These are phyloP conservation scores for Agrochola circellaris DNA, from an alignment of 2,888 invertebrate genomes.

Conservation along the genomic window DNA sequence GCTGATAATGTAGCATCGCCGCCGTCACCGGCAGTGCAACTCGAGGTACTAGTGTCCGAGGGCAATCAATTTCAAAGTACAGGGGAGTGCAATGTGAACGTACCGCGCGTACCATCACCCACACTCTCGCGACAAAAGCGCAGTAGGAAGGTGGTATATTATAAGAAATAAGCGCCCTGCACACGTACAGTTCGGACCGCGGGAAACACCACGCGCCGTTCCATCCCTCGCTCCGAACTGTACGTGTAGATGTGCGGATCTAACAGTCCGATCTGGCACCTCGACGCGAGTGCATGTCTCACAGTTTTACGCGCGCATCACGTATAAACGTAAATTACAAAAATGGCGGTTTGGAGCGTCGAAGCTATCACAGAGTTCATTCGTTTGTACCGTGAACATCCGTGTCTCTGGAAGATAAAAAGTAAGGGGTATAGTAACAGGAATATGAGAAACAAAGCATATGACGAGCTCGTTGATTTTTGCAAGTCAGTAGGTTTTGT, in stretches of 20 bases:
- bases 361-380: slow-evolving; percentile 33
- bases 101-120: no score
- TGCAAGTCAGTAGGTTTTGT: slow-evolving; percentile 17
- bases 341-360: slow-evolving; percentile 10
- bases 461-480: slow-evolving; percentile 37
- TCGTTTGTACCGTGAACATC: slow-evolving; percentile 31
- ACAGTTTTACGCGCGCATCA: slow-evolving; percentile 9
- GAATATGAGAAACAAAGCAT: slow-evolving; percentile 20
- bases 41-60: no score
- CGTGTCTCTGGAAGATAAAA: slow-evolving; percentile 45
- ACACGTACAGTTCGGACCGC: background rate
- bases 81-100: no score
- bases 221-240: slow-evolving; percentile 1
- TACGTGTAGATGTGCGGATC: slow-evolving; percentile 2
- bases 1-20: no score
- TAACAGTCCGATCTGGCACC: background rate
- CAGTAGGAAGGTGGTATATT: no score
- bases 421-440: slow-evolving; percentile 37
- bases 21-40: no score
- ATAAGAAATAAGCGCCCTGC: background rate
- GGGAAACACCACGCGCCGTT: background rate
- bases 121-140: no score
- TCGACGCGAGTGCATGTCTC: slow-evolving; percentile 1
- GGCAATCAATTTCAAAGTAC: no score
- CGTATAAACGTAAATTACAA: slow-evolving; percentile 31